Base-by-base conservation (phyloP, 2,797 vertebrate genomes). In the Ciconia nigra region DNA sequence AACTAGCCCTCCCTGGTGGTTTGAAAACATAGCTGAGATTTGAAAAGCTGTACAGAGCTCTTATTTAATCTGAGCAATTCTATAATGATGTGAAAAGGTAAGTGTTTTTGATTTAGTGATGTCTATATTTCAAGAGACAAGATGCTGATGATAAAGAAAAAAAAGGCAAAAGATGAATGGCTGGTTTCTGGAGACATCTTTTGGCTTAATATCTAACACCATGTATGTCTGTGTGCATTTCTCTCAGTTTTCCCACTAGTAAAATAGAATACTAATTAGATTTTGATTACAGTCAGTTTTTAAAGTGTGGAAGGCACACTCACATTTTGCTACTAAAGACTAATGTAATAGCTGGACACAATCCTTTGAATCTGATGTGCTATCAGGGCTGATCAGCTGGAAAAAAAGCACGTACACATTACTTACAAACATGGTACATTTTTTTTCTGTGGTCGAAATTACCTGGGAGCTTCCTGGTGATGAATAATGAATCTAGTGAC, bases 1-100 rank as follows among this genome's bases (percentile, higher is more conserved):
- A 95, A 87, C 92, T 94, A 96, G 96, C 94, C 95, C 97, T 96
- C 97, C 94, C 96, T 96, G 94, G 94, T 97, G 94, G 96, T 81
- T 97, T 94, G 93, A 97, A 97, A 97, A 90, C 90, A 93, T 86
- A 96, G 96, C 86, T 92, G 95, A 97, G 93, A 17, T 93, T 94
- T 95, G 93, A 95, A 87, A 80, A 93, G 83, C 90, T 55, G 90
- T 74, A 13, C 90, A 63, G 95, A 88, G 85, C 85, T 90, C 91
- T 94, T 94, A 91, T 83, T 96, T 94, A 96, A 95, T 96, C 90
- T 79, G 59, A 87, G 88, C 94, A 63, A 92, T 92, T 59, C 93
- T 65, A n/a, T 90, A 94, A 96, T 71, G 92, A 93, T 95, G 92
- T 89, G 92, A 83, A 85, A 97, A 96, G 83, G 95, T 96, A 94